Percentiles rank a stretch among this genome's conserved stretches.
phyloP scores from a whole-genome alignment of 2,888 invertebrate genomes.

The Conomelus anceps region DNA sequence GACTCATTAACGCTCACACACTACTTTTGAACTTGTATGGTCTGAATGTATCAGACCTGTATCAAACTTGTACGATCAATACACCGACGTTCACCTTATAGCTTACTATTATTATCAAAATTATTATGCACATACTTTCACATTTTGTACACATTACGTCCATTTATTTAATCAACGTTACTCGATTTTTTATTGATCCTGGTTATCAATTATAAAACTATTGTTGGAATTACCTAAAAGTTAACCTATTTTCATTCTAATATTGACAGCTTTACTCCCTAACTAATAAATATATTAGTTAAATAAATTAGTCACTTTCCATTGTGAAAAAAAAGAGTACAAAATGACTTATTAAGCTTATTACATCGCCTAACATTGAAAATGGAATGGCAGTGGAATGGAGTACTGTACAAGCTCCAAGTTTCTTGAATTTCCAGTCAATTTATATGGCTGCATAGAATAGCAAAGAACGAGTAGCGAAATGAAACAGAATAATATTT shows the following conservation, averaged over 20 bases:
- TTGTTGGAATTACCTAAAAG: no score
- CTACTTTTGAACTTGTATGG: not conserved
- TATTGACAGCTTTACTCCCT: no score
- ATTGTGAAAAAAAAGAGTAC: no score
- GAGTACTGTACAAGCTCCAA: not conserved
- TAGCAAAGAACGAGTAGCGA: not conserved
- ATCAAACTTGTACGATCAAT: no score
- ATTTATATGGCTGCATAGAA: not conserved
- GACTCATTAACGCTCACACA: not conserved
- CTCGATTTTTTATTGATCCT: no score
- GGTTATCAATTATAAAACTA: no score
- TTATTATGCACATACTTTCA: not conserved
- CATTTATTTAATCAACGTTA: no score
- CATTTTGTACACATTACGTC: not conserved
- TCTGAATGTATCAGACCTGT: no score
- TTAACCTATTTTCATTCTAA: no score
- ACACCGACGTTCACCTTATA: no score
- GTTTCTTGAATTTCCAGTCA: not conserved
- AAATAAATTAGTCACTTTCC: no score
- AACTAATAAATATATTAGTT: no score
- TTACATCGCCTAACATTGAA: not conserved
- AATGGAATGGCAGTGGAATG: not conserved
- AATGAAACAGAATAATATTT: not conserved
- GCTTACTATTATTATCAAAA: not conserved
- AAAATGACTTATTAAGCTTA: not conserved